Percentiles rank a stretch among this genome's conserved stretches.
Conservation (phyloP, 2,888 invertebrate species). For the Helicoverpa assulta region DNA sequence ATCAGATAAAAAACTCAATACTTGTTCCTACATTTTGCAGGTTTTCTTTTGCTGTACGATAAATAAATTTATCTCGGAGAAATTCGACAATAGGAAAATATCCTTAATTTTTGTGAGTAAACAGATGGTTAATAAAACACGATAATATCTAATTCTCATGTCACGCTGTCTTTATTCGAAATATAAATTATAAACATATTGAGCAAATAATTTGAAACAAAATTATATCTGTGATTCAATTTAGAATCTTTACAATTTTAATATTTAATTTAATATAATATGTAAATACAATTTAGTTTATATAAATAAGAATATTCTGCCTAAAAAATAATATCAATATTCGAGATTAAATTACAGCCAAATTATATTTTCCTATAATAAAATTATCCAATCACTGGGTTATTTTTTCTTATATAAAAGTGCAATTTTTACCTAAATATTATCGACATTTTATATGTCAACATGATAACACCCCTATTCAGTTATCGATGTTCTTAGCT, state of each 20-base stretch:
- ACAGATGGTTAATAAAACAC: conserved; percentile 38
- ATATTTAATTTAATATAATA: conserved; percentile 8
- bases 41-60: no score
- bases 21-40: no score
- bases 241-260: conserved; percentile 3
- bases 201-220: conserved; percentile 58
- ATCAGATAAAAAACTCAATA: no score
- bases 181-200: conserved; percentile 58
- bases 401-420: conserved; percentile 45
- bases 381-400: conserved; percentile 11
- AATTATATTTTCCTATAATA: conserved; percentile 23
- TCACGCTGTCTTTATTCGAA: conserved; percentile 53
- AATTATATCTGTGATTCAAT: conserved; percentile 4
- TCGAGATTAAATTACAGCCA: conserved; percentile 41
- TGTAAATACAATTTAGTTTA: conserved; percentile 6
- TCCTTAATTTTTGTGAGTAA: no score
- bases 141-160: conserved; percentile 29
- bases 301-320: conserved; percentile 8
- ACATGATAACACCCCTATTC: conserved; percentile 8
- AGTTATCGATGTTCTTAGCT: conserved; percentile 15
- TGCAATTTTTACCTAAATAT: conserved; percentile 25
- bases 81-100: no score
- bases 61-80: no score
- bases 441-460: conserved; percentile 1
- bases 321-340: conserved; percentile 3